phyloP scores from a whole-genome alignment of 2,888 invertebrate genomes.

The Hemaris fuciformis region DNA sequence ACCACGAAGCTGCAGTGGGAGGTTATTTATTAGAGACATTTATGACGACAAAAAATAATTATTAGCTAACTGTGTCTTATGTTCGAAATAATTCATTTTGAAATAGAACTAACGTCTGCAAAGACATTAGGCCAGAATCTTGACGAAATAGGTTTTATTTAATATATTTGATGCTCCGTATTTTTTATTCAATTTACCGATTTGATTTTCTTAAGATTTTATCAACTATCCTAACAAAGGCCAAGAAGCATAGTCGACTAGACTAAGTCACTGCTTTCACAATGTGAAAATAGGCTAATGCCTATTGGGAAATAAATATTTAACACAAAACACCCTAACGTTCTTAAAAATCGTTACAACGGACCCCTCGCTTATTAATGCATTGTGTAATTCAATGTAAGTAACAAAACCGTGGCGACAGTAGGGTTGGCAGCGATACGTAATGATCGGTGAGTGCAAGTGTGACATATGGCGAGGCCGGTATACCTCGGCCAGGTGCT shows the following conservation, averaged over 20 bases:
- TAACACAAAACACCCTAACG: neutral
- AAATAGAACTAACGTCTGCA: neutral
- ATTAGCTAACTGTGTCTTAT: neutral
- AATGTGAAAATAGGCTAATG: neutral
- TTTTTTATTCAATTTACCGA: too few relatives aligned
- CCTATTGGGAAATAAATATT: neutral
- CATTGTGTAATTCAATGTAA: conserved; percentile 9
- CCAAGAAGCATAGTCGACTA: too few relatives aligned
- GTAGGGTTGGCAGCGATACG: conserved; percentile 13
- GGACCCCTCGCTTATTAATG: neutral
- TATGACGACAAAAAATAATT: neutral
- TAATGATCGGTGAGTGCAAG: conserved; percentile 23
- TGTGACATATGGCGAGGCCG: conserved; percentile 76
- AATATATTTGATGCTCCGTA: too few relatives aligned
- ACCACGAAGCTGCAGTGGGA: neutral
- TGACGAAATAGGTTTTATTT: too few relatives aligned
- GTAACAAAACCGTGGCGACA: conserved; percentile 5
- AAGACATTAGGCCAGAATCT: too few relatives aligned
- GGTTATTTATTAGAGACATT: neutral
- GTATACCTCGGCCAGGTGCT: conserved; percentile 75
- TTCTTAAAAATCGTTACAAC: conserved; percentile 4
- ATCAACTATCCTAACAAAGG: too few relatives aligned
- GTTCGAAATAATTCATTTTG: neutral
- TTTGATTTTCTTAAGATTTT: too few relatives aligned
- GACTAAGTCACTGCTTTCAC: too few relatives aligned